These are phyloP conservation scores for Anthonomus grandis DNA, from an alignment of 1,140 invertebrate species.

Conservation along the genomic window DNA sequence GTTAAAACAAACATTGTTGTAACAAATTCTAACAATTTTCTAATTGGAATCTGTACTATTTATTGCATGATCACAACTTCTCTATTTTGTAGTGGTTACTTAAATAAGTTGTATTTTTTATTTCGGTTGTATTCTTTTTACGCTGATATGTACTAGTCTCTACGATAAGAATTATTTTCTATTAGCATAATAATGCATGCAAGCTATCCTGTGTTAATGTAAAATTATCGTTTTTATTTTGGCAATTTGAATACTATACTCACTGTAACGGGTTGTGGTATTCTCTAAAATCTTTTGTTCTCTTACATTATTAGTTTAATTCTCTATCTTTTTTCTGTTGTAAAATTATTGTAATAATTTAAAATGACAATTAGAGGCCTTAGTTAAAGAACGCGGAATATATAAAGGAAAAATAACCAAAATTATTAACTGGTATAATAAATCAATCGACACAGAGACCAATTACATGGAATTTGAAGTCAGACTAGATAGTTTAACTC, in stretches of 20 bases:
- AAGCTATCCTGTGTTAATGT: not conserved
- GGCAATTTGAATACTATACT: no score
- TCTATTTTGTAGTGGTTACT: not conserved
- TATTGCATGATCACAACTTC: no score
- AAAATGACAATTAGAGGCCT: not conserved
- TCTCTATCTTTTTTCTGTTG: not conserved
- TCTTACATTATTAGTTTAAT: not conserved
- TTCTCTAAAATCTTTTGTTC: not conserved
- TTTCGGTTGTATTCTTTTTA: no score
- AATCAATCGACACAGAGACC: not conserved
- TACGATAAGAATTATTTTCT: no score
- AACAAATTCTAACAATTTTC: not conserved
- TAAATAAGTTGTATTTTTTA: not conserved
- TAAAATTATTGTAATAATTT: not conserved
- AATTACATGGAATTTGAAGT: not conserved
- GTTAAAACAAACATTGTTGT: not conserved
- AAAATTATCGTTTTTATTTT: no score
- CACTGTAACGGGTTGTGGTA: not conserved
- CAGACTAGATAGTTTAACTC: not conserved
- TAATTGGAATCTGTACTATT: not conserved
- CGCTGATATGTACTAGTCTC: no score
- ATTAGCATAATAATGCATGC: no score
- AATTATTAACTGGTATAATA: no score
- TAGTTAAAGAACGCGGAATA: not conserved
- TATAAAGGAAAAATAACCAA: no score